phyloP scores from a whole-genome alignment of 2,113 vertebrate species.

The Glareola pratincola region DNA sequence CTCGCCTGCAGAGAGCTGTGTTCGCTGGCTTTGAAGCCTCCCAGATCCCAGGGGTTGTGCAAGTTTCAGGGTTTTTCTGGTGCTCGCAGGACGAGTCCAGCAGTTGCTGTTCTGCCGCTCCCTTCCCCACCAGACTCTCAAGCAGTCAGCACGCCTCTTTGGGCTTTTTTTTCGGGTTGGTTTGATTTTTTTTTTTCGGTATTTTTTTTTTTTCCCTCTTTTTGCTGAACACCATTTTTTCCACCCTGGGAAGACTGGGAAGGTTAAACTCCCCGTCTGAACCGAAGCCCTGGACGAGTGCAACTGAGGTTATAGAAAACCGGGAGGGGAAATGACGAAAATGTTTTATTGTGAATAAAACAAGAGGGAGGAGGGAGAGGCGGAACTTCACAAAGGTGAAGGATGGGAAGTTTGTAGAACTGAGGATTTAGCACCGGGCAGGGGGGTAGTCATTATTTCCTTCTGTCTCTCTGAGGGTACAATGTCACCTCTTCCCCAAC shows the following conservation, averaged over 20 bases:
- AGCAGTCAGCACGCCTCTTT: background rate
- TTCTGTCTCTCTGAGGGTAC: background rate
- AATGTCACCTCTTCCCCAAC: background rate
- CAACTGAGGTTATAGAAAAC: constrained; percentile 54
- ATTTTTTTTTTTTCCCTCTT: background rate
- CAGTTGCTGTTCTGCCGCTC: background rate
- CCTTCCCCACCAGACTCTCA: background rate
- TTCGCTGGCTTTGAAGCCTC: background rate
- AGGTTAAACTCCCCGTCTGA: constrained; percentile 37
- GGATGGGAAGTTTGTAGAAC: background rate
- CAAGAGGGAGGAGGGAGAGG: constrained; percentile 39
- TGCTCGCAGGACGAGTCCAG: background rate
- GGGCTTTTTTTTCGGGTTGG: background rate
- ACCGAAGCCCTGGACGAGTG: constrained; percentile 36
- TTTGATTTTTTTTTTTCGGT: background rate
- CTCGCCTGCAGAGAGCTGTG: background rate
- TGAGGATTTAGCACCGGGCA: background rate
- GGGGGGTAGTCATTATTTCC: background rate
- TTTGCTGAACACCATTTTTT: constrained; percentile 16
- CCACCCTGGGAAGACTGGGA: background rate
- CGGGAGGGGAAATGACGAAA: constrained; percentile 50
- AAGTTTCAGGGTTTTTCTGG: background rate
- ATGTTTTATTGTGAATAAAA: constrained; percentile 45
- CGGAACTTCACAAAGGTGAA: constrained; percentile 26
- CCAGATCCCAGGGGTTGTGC: background rate